Percentiles rank a stretch among this genome's conserved stretches.
Conservation (phyloP, 2,797 vertebrate species). For the Telmatherina bonti region DNA sequence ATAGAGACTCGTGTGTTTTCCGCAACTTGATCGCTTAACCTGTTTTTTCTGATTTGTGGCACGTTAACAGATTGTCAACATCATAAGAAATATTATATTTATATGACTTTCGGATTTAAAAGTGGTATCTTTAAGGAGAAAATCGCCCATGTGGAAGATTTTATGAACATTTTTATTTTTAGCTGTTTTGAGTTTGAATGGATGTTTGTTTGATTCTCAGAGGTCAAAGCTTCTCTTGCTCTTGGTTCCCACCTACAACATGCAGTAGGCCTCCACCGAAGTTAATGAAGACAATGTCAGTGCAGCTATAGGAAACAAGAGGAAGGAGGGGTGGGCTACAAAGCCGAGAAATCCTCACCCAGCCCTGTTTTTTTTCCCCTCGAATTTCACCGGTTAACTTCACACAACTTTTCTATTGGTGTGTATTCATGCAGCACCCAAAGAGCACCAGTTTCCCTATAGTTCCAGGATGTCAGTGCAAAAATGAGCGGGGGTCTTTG, state of each 20-base stretch:
- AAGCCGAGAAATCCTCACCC: constrained; percentile 82
- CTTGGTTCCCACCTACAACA: constrained; percentile 36
- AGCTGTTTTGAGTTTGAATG: constrained; percentile 19
- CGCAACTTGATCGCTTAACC: constrained; percentile 36
- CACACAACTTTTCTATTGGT: constrained; percentile 95
- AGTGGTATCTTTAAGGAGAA: constrained; percentile 30
- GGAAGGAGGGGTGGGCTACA: constrained; percentile 59
- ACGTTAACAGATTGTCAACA: constrained; percentile 37
- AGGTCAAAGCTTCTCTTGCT: constrained; percentile 47
- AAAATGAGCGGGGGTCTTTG: constrained; percentile 63
- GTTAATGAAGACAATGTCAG: constrained; percentile 52
- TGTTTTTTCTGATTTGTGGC: constrained; percentile 45
- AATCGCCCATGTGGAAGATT: constrained; percentile 4
- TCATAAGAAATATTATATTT: constrained; percentile 67
- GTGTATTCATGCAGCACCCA: constrained; percentile 96
- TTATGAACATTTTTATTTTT: constrained; percentile 15
- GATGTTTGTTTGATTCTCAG: constrained; percentile 34
- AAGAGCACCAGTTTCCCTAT: constrained; percentile 84
- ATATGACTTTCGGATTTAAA: constrained; percentile 25
- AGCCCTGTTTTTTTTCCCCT: constrained; percentile 83
- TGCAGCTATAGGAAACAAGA: constrained; percentile 39
- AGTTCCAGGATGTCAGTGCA: constrained; percentile 68
- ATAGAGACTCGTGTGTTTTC: constrained; percentile 58
- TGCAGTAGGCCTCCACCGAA: constrained; percentile 27
- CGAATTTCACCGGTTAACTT: constrained; percentile 94